phyloP scores from a whole-genome alignment of 2,888 invertebrate genomes.

The Synergus umbraculus region DNA sequence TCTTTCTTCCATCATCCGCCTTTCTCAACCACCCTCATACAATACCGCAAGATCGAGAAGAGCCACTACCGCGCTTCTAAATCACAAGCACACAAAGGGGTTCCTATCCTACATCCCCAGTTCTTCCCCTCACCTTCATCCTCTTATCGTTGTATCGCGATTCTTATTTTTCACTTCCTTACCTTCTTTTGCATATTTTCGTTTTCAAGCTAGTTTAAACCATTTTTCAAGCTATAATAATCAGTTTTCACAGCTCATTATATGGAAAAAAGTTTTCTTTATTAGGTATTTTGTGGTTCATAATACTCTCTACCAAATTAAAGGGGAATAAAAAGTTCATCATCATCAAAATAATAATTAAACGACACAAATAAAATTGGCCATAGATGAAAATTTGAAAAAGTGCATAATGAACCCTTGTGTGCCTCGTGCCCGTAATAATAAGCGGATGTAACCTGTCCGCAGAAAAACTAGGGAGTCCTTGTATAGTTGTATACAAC shows the following conservation, averaged over 20 bases:
- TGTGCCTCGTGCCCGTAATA: conserved; percentile 3
- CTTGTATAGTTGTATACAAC: not conserved
- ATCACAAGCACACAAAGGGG: conserved; percentile 58
- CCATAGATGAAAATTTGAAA: not conserved
- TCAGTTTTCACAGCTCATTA: too few species aligned
- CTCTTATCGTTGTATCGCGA: conserved; percentile 9
- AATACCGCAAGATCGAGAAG: conserved; percentile 52
- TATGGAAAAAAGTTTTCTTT: too few species aligned
- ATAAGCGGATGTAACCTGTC: conserved; percentile 47
- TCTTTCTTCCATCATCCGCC: conserved; percentile 45
- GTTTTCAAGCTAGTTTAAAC: not conserved
- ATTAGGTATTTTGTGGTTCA: too few species aligned
- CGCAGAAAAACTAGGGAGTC: conserved; percentile 42
- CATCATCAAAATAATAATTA: too few species aligned
- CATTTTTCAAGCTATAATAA: not conserved
- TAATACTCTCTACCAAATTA: too few species aligned
- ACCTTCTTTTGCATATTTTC: conserved; percentile 15
- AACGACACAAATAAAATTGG: not conserved
- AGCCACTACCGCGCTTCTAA: conserved; percentile 51
- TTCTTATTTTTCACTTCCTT: conserved; percentile 33
- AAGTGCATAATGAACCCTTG: not conserved
- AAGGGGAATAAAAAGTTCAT: too few species aligned
- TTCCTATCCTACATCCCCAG: conserved; percentile 49
- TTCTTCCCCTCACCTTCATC: conserved; percentile 31
- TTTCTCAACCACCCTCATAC: conserved; percentile 42